Percentiles rank a stretch among this genome's conserved stretches.
These are phyloP conservation scores for Bombus soroeensis DNA, from an alignment of 1,140 invertebrate species.

Conservation along the genomic window DNA sequence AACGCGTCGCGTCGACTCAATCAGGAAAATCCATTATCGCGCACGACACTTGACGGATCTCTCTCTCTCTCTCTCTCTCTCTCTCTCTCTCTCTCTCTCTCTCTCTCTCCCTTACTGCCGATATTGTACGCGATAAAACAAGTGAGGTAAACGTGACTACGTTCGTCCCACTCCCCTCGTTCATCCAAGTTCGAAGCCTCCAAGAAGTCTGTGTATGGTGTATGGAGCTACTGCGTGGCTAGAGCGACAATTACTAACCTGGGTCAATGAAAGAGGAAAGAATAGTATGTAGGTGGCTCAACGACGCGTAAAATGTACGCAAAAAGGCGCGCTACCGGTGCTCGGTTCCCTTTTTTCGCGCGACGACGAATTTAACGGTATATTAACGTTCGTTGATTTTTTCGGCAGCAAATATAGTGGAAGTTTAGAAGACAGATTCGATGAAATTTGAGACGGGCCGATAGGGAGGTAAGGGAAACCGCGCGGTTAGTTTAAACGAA, in stretches of 20 bases:
- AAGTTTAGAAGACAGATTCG: neutral
- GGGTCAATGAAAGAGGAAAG: constrained; percentile 44
- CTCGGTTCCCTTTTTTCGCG: neutral
- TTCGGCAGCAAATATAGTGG: neutral
- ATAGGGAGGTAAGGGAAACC: neutral
- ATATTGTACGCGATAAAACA: neutral
- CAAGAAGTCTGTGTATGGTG: neutral
- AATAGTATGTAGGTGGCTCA: neutral
- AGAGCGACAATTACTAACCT: constrained; percentile 46
- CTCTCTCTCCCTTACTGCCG: neutral
- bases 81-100: neutral
- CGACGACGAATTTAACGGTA: no score
- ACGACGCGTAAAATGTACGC: constrained; percentile 16
- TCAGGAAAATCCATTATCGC: constrained; percentile 51
- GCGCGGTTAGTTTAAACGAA: neutral
- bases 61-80: neutral
- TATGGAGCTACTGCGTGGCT: constrained; percentile 29
- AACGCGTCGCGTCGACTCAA: constrained; percentile 1
- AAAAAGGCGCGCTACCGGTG: neutral
- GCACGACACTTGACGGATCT: constrained; percentile 21
- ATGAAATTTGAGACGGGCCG: neutral
- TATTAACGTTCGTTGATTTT: neutral
- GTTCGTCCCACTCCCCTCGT: neutral
- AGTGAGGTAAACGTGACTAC: neutral
- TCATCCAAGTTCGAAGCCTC: no score